Conservation (phyloP, 2,113 vertebrate species). For the Leuciscus idus region DNA sequence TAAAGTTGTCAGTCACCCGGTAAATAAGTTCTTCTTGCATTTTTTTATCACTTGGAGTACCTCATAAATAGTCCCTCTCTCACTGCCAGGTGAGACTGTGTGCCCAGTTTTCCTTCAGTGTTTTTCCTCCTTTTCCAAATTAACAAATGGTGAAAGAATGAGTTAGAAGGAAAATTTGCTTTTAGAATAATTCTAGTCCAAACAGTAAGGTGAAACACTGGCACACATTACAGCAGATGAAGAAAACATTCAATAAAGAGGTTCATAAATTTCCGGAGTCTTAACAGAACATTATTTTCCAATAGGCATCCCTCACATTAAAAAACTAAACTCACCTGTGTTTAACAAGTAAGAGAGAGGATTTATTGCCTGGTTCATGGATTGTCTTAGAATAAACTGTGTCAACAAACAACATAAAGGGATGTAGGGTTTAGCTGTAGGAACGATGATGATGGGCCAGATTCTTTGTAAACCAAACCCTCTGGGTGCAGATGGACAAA, state of each 20-base stretch:
- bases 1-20: slow-evolving; percentile 22
- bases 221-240: not conserved
- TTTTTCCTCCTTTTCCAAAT: not conserved
- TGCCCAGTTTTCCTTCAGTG: slow-evolving; percentile 20
- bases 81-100: slow-evolving; percentile 14
- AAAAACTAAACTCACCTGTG: not conserved
- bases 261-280: not conserved
- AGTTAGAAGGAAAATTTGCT: slow-evolving; percentile 1
- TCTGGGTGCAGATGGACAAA: slow-evolving; percentile 24
- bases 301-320: not conserved
- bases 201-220: slow-evolving; percentile 3
- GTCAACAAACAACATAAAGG: slow-evolving; percentile 33
- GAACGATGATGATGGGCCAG: not conserved
- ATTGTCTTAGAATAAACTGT: not conserved
- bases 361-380: not conserved
- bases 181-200: not conserved
- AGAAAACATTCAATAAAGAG: not conserved
- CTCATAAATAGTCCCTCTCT: slow-evolving; percentile 36
- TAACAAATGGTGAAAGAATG: slow-evolving; percentile 6
- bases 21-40: slow-evolving; percentile 34
- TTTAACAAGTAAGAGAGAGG: not conserved
- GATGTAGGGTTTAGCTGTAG: not conserved
- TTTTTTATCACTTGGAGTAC: slow-evolving; percentile 36
- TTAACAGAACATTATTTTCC: not conserved
- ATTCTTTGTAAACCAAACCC: not conserved